Percentiles rank a stretch among this genome's conserved stretches.
Evolutionary conservation across 2,888 invertebrate genomes (phyloP).

Genomic region (Sarcophaga subvicina): DNA sequence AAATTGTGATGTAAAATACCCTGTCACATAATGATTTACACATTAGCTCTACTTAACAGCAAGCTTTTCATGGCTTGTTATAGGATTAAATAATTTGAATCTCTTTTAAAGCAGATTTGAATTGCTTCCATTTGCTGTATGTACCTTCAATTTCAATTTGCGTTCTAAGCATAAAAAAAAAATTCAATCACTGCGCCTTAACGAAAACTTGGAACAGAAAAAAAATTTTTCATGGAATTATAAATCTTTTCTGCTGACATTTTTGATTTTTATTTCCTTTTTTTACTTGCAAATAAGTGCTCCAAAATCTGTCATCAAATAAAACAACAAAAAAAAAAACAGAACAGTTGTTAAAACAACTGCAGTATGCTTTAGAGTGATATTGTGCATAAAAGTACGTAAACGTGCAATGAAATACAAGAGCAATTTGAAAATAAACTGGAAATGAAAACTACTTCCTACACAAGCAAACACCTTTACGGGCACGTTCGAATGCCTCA

Average conservation of each 20-base stretch:
- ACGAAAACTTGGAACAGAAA: background rate
- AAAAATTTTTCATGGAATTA: slow-evolving; percentile 27
- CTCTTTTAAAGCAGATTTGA: too few relatives aligned
- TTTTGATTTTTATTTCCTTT: slow-evolving; percentile 62
- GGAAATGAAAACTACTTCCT: background rate
- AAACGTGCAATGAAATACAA: too few relatives aligned
- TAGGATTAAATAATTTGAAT: too few relatives aligned
- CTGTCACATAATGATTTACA: too few relatives aligned
- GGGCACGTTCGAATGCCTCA: background rate
- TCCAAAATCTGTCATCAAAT: background rate
- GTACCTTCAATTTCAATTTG: too few relatives aligned
- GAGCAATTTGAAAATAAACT: background rate
- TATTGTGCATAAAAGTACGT: too few relatives aligned
- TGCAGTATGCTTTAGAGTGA: too few relatives aligned
- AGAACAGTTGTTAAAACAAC: too few relatives aligned
- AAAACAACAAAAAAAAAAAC: background rate
- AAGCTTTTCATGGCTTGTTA: too few relatives aligned
- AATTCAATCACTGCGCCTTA: background rate
- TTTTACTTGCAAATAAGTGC: background rate
- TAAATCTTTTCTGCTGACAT: slow-evolving; percentile 68
- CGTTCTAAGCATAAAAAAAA: background rate
- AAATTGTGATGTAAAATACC: too few relatives aligned
- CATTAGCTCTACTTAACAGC: too few relatives aligned
- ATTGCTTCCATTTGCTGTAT: too few relatives aligned
- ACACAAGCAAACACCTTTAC: background rate